Evolutionary conservation across 2,113 vertebrate species (phyloP).

Genomic region (Glareola pratincola): DNA sequence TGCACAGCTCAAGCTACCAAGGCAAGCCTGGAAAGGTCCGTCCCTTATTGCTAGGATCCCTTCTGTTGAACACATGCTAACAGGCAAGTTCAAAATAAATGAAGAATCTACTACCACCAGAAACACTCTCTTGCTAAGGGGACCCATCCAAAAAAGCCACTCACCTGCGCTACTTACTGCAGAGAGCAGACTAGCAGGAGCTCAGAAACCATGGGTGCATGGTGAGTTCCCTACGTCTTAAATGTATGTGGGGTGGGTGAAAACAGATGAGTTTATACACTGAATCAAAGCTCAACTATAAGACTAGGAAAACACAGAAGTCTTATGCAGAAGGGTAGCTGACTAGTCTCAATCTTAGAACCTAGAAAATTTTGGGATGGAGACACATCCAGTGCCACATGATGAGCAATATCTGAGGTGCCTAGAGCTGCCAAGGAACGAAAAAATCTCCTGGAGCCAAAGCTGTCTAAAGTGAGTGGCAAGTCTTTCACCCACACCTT

Average conservation of each 20-base stretch:
- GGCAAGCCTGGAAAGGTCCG: not conserved
- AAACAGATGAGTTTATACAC: not conserved
- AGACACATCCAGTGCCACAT: not conserved
- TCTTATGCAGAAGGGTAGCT: not conserved
- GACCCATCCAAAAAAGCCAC: not conserved
- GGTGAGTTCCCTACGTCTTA: not conserved
- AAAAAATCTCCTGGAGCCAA: not conserved
- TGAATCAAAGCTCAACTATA: not conserved
- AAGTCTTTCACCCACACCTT: not conserved
- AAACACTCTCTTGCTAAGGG: not conserved
- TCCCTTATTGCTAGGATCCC: not conserved
- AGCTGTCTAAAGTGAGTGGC: not conserved
- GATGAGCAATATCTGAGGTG: not conserved
- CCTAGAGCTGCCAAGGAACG: not conserved
- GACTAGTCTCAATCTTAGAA: not conserved
- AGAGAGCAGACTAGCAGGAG: not conserved
- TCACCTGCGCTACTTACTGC: not conserved
- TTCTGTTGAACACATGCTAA: not conserved
- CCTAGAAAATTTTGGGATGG: not conserved
- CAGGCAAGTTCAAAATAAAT: not conserved
- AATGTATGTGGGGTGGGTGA: not conserved
- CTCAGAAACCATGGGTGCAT: not conserved
- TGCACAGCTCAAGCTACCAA: not conserved
- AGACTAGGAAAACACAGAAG: not conserved
- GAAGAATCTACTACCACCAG: not conserved